Percentiles rank a stretch among this genome's conserved stretches.
These are phyloP conservation scores for Ostrea denselamellosa DNA, from an alignment of 1,140 invertebrate genomes.

Conservation along the genomic window DNA sequence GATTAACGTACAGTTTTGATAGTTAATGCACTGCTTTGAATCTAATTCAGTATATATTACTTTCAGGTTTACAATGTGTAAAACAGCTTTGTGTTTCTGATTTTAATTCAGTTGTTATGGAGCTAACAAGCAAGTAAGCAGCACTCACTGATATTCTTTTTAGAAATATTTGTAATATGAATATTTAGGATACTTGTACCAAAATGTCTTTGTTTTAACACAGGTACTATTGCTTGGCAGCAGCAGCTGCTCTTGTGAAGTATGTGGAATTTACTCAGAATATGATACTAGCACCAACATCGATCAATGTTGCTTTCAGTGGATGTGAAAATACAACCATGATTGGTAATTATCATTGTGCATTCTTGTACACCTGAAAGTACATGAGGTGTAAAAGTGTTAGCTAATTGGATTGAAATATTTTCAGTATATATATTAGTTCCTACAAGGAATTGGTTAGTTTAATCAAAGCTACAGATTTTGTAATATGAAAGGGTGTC, in stretches of 20 bases:
- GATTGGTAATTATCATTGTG: constrained; percentile 84
- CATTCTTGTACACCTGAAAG: background rate
- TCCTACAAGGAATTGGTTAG: too few relatives aligned
- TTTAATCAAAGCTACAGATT: too few relatives aligned
- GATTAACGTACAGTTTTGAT: background rate
- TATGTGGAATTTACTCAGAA: constrained; percentile 91
- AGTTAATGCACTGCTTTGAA: background rate
- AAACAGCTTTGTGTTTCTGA: constrained; percentile 85
- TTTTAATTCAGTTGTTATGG: constrained; percentile 86
- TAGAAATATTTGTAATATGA: background rate
- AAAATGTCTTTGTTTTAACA: background rate
- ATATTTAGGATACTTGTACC: background rate
- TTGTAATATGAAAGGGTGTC: too few relatives aligned
- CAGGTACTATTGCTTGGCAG: constrained; percentile 90
- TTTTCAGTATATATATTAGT: too few relatives aligned
- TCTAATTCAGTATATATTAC: constrained; percentile 21
- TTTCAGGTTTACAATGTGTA: constrained; percentile 85
- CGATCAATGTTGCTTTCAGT: constrained; percentile 90
- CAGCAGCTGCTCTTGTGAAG: constrained; percentile 88
- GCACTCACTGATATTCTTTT: constrained; percentile 44
- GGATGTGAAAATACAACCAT: constrained; percentile 89
- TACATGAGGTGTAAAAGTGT: too few relatives aligned
- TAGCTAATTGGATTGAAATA: too few relatives aligned
- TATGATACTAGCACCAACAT: constrained; percentile 86
- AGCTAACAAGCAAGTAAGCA: constrained; percentile 87